phyloP scores from a whole-genome alignment of 2,888 invertebrate species.

The Apodemia zela region DNA sequence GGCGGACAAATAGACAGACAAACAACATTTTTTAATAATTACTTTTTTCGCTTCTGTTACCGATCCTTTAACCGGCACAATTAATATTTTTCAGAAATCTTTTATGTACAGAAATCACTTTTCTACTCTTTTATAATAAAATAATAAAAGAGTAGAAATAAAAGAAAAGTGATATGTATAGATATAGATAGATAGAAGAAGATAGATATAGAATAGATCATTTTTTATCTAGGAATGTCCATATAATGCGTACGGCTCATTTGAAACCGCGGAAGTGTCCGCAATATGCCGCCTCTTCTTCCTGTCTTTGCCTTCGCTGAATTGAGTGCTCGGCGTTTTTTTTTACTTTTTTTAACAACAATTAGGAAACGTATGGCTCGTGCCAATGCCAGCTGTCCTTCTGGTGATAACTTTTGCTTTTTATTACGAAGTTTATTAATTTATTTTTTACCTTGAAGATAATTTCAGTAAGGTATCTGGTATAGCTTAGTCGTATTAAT shows the following conservation, averaged over 20 bases:
- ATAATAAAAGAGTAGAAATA: no score
- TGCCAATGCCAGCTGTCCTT: conserved; percentile 40
- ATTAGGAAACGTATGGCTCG: conserved; percentile 62
- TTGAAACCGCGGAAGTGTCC: conserved; percentile 70
- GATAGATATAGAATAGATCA: neutral
- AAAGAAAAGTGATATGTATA: no score
- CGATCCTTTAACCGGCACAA: no score
- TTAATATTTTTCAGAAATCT: no score
- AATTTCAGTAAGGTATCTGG: neutral
- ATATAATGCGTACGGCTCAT: conserved; percentile 33
- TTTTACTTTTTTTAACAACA: conserved; percentile 53
- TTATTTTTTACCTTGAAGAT: neutral
- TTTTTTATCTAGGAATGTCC: conserved; percentile 38
- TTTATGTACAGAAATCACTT: no score
- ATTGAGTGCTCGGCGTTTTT: conserved; percentile 52
- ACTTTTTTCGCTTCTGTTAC: no score
- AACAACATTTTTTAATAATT: no score
- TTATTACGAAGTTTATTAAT: neutral
- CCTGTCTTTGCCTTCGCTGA: conserved; percentile 65
- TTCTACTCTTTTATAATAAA: no score
- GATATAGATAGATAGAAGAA: no score
- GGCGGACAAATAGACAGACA: no score
- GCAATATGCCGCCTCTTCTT: conserved; percentile 74
- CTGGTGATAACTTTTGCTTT: conserved; percentile 13
- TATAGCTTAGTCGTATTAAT: no score